phyloP scores from a whole-genome alignment of 2,113 vertebrate genomes.

The Uria aalge region DNA sequence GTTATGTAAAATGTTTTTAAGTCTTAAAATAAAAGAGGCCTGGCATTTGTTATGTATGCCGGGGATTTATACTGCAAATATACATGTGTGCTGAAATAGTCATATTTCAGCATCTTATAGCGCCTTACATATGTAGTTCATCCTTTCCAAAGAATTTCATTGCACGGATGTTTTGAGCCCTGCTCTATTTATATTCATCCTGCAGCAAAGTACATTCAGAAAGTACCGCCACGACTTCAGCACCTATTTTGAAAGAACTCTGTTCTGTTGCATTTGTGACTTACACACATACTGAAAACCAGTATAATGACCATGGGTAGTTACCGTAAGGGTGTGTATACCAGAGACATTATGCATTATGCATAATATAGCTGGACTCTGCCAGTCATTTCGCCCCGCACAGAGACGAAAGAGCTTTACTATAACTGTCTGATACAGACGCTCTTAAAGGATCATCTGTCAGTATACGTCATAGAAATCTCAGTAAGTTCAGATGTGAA shows the following conservation, averaged over 20 bases:
- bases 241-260: conserved; percentile 19
- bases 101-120: background rate
- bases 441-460: background rate
- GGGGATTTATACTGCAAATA: background rate
- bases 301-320: background rate
- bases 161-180: conserved; percentile 12
- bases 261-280: background rate
- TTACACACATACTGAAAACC: background rate
- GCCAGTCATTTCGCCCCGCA: background rate
- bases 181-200: conserved; percentile 45
- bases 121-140: background rate
- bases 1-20: conserved; percentile 60
- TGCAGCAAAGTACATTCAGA: conserved; percentile 7
- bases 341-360: background rate
- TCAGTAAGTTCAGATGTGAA: background rate
- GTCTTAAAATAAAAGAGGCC: conserved; percentile 2
- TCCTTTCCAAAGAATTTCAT: conserved; percentile 24
- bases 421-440: background rate
- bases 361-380: background rate
- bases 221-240: background rate
- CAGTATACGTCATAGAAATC: background rate
- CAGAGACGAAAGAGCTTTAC: background rate
- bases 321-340: background rate
- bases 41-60: background rate
- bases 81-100: background rate